A percentile compares a stretch with the other conserved stretches of the same genome.
These are phyloP conservation scores for Uromys caudimaculatus DNA, from an alignment of 2,797 vertebrate genomes.

Conservation along the genomic window DNA sequence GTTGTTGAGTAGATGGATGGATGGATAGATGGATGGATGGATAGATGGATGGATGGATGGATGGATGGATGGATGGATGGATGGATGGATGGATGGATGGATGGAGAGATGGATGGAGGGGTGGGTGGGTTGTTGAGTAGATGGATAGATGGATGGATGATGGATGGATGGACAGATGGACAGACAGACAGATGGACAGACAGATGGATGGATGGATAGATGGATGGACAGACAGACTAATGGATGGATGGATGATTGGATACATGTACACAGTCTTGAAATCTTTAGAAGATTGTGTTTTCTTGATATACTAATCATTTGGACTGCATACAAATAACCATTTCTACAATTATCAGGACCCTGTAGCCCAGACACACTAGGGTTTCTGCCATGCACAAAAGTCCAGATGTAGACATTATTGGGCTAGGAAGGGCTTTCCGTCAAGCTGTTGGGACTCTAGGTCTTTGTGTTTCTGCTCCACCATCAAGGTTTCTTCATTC, in stretches of 20 bases:
- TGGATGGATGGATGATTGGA: neutral
- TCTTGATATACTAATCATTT: neutral
- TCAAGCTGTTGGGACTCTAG: neutral
- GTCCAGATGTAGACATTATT: neutral
- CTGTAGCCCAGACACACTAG: neutral
- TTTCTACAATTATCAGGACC: neutral
- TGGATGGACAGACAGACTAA: neutral
- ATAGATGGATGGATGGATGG: too few species aligned
- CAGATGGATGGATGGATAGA: neutral
- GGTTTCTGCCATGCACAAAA: neutral
- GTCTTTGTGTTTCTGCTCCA: slow-evolving; percentile 5
- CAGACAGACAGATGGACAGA: rapidly evolving
- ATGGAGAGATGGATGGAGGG: neutral
- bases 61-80: neutral
- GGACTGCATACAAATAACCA: neutral
- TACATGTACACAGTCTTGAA: neutral
- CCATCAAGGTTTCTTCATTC: neutral
- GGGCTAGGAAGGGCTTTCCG: neutral
- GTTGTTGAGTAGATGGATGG: neutral
- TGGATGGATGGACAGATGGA: neutral
- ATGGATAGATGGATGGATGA: too few species aligned
- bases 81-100: neutral
- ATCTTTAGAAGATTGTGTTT: neutral
- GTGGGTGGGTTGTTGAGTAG: neutral
- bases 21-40: neutral